Conservation (phyloP, 35 echinoderm and acorn worm species). For the Chiridota heheva region DNA sequence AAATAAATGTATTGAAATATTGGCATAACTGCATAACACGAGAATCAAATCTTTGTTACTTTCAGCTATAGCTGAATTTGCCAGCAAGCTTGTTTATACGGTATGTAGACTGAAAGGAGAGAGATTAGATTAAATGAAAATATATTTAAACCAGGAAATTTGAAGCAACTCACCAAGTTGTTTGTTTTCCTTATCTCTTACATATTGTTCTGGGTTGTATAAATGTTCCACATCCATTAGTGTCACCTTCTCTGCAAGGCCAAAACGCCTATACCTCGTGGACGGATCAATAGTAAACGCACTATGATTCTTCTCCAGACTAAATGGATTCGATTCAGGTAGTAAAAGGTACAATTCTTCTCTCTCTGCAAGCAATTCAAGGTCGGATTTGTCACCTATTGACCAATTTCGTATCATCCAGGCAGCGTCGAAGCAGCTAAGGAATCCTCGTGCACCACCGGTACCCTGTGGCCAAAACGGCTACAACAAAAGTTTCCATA, state of each 20-base stretch:
- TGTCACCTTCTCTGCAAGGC: not conserved
- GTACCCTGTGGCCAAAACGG: conserved; percentile 48
- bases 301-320: not conserved
- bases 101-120: no score
- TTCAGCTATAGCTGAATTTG: no score
- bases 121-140: no score
- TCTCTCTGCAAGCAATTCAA: conserved; percentile 14
- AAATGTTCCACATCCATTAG: conserved; percentile 7
- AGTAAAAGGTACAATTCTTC: conserved; percentile 13
- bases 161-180: conserved; percentile 35
- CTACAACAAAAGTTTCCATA: not conserved
- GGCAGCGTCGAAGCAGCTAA: not conserved
- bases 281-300: not conserved
- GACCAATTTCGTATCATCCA: conserved; percentile 29
- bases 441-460: conserved; percentile 16
- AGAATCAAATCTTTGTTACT: no score
- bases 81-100: no score
- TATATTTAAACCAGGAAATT: no score
- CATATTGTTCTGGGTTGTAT: conserved; percentile 40
- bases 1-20: no score
- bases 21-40: no score
- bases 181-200: not conserved
- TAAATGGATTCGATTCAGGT: not conserved
- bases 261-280: not conserved
- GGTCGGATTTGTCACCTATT: conserved; percentile 2